Evolutionary conservation across 2,888 invertebrate genomes (phyloP).

Genomic region (Yponomeuta sedellus): DNA sequence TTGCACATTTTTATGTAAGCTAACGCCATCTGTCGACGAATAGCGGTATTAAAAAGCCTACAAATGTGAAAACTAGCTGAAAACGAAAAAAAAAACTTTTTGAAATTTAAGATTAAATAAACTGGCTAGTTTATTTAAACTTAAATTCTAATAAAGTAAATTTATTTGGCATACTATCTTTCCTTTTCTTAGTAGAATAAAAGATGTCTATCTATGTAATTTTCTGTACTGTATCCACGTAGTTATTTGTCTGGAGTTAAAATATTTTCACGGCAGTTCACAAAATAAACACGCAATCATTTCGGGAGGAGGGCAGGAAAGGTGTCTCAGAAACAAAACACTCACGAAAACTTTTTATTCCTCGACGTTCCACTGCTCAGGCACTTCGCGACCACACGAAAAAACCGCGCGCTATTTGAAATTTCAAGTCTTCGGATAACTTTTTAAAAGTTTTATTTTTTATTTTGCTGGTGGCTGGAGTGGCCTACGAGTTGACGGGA

Average conservation of each 20-base stretch:
- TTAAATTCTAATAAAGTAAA: too few species aligned
- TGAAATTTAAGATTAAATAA: too few species aligned
- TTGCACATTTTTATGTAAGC: not conserved
- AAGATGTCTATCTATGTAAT: too few species aligned
- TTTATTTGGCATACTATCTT: too few species aligned
- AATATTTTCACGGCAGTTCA: too few species aligned
- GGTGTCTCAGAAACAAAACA: constrained; percentile 26
- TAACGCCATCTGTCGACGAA: constrained; percentile 51
- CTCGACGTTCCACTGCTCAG: constrained; percentile 36
- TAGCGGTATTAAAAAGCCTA: constrained; percentile 31
- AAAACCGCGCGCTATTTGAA: constrained; percentile 44
- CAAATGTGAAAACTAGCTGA: not conserved
- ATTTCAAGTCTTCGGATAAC: constrained; percentile 33
- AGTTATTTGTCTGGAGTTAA: too few species aligned
- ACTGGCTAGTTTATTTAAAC: too few species aligned
- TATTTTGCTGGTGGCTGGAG: constrained; percentile 49
- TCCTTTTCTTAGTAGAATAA: too few species aligned
- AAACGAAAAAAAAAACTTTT: too few species aligned
- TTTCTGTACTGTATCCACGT: too few species aligned
- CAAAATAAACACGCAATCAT: too few species aligned
- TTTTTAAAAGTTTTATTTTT: constrained; percentile 23
- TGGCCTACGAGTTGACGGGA: constrained; percentile 65
- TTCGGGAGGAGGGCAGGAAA: not conserved
- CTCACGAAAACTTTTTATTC: constrained; percentile 48
- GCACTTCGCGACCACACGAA: constrained; percentile 40